Percentiles rank a stretch among this genome's conserved stretches.
These are phyloP conservation scores for Salvelinus namaycush DNA, from an alignment of 2,113 vertebrate genomes.

Conservation along the genomic window DNA sequence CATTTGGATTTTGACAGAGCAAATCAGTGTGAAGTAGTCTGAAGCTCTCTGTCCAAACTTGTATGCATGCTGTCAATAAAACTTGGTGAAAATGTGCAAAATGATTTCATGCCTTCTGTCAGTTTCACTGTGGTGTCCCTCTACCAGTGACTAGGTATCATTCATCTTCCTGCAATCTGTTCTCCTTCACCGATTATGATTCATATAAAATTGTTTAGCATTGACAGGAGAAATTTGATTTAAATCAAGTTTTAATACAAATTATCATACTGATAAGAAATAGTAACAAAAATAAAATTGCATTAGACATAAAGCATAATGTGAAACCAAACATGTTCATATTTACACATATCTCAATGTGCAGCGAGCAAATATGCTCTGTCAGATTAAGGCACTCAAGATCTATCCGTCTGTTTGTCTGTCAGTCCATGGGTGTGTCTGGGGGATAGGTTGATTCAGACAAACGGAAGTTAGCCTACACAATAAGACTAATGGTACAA, in stretches of 20 bases:
- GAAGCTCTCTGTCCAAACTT: background rate
- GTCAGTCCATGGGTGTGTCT: background rate
- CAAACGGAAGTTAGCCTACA: background rate
- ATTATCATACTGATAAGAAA: conserved; percentile 45
- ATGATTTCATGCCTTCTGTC: background rate
- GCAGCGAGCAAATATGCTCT: conserved; percentile 6
- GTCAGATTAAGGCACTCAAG: conserved; percentile 7
- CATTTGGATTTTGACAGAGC: background rate
- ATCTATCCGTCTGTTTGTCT: conserved; percentile 11
- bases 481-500: background rate
- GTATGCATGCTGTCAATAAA: background rate
- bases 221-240: conserved; percentile 17
- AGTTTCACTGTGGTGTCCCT: conserved; percentile 13
- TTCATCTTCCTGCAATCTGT: background rate
- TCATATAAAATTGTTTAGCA: background rate
- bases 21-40: background rate
- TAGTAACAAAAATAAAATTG: conserved; percentile 55
- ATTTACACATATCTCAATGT: conserved; percentile 51
- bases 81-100: background rate
- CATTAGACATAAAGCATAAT: conserved; percentile 37
- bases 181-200: background rate
- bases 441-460: background rate
- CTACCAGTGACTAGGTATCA: background rate
- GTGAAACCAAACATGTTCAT: conserved; percentile 33
- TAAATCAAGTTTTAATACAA: conserved; percentile 65